Percentiles rank a stretch among this genome's conserved stretches.
These are phyloP conservation scores for Menura novaehollandiae DNA, from an alignment of 2,113 vertebrate genomes.

Conservation along the genomic window DNA sequence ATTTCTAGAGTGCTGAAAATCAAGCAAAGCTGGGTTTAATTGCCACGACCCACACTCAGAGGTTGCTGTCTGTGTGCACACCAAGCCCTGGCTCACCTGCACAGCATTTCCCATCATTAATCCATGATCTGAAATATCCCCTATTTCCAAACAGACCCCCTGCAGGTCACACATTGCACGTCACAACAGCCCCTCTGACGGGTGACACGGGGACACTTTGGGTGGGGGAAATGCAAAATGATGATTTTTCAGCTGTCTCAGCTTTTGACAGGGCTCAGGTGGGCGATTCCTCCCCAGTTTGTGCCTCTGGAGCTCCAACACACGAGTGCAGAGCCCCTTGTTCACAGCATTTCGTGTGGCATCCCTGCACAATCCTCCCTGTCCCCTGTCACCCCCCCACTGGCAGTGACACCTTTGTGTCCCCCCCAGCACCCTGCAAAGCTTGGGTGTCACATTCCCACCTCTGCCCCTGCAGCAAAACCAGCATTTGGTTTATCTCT, in stretches of 20 bases:
- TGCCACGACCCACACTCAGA: not conserved
- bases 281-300: not conserved
- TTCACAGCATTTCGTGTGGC: not conserved
- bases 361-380: not conserved
- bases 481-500: not conserved
- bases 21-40: not conserved
- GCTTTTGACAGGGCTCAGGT: not conserved
- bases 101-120: not conserved
- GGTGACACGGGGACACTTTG: not conserved
- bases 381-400: no score
- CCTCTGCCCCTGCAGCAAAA: not conserved
- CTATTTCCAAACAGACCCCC: not conserved
- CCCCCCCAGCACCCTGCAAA: not conserved
- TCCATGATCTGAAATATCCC: not conserved
- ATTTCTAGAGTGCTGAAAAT: not conserved
- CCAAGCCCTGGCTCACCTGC: not conserved
- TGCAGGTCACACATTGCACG: not conserved
- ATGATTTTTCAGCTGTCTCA: not conserved
- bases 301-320: not conserved
- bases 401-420: no score
- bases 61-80: not conserved
- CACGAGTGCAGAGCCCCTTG: not conserved
- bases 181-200: not conserved
- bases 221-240: not conserved
- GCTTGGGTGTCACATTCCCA: rapidly evolving